These are phyloP conservation scores for Channa argus DNA, from an alignment of 2,113 vertebrate genomes.

Conservation along the genomic window DNA sequence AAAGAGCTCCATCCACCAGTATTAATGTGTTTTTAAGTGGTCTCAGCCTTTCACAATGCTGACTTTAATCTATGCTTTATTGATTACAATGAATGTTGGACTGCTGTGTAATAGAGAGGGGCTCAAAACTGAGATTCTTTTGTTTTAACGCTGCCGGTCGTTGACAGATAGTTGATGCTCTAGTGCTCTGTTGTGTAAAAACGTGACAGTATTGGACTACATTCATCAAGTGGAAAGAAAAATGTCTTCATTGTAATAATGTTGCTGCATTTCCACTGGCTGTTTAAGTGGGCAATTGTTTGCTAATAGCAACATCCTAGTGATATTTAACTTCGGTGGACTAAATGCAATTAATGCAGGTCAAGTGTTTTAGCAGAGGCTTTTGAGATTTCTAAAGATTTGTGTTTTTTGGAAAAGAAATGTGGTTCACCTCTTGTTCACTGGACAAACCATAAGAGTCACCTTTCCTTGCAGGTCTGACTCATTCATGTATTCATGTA, in stretches of 20 bases:
- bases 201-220: background rate
- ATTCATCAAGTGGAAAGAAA: background rate
- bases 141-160: background rate
- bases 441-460: too few relatives aligned
- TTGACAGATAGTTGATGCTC: background rate
- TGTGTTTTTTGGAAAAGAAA: too few relatives aligned
- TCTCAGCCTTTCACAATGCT: constrained; percentile 27
- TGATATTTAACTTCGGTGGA: too few relatives aligned
- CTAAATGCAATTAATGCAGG: too few relatives aligned
- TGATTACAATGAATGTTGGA: background rate
- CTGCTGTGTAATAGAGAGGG: background rate
- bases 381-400: too few relatives aligned
- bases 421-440: too few relatives aligned
- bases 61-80: constrained; percentile 24
- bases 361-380: too few relatives aligned
- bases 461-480: too few relatives aligned
- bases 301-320: too few relatives aligned
- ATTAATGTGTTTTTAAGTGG: constrained; percentile 14
- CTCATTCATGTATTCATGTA: too few relatives aligned
- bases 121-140: background rate
- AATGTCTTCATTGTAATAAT: constrained; percentile 38
- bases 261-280: constrained; percentile 21
- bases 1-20: constrained; percentile 1
- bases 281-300: constrained; percentile 14
- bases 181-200: too few relatives aligned